These are phyloP conservation scores for Isoperla grammatica DNA, from an alignment of 2,888 invertebrate genomes.

Conservation along the genomic window DNA sequence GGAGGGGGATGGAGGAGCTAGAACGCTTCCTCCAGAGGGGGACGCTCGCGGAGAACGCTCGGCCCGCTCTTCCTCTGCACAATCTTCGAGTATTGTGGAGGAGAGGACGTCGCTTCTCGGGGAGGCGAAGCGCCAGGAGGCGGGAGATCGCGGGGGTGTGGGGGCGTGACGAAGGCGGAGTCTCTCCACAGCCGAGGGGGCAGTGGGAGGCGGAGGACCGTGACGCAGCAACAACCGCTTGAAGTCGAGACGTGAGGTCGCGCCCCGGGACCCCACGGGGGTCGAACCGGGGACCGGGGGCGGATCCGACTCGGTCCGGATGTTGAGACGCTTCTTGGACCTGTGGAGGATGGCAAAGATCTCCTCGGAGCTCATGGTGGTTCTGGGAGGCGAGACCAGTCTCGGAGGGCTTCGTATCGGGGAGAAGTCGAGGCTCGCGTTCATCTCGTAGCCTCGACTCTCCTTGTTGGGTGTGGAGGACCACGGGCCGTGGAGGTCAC, in stretches of 20 bases:
- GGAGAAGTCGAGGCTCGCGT: constrained; percentile 27
- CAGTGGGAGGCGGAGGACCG: constrained; percentile 41
- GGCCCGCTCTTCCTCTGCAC: constrained; percentile 70
- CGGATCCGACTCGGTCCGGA: constrained; percentile 46
- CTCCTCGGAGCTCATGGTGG: constrained; percentile 73
- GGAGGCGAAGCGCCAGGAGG: constrained; percentile 66
- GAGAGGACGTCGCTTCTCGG: constrained; percentile 79
- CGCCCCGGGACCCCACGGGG: constrained; percentile 43
- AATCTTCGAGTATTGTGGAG: constrained; percentile 78
- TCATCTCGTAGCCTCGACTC: constrained; percentile 30
- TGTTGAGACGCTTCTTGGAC: constrained; percentile 67
- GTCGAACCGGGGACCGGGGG: constrained; percentile 34
- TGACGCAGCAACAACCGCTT: constrained; percentile 74
- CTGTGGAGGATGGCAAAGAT: constrained; percentile 71
- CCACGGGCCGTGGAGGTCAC: background rate
- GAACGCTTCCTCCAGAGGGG: background rate
- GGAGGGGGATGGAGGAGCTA: background rate
- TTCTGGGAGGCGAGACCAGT: constrained; percentile 58
- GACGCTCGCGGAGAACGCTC: constrained; percentile 31
- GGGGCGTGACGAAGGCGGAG: constrained; percentile 55
- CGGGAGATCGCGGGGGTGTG: constrained; percentile 51
- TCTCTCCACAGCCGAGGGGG: constrained; percentile 68
- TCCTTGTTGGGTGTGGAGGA: background rate
- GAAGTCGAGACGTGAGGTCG: constrained; percentile 75
- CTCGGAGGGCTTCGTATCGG: constrained; percentile 28